Conservation (phyloP, 23 tunicate genomes). For the Phallusia fumigata region DNA sequence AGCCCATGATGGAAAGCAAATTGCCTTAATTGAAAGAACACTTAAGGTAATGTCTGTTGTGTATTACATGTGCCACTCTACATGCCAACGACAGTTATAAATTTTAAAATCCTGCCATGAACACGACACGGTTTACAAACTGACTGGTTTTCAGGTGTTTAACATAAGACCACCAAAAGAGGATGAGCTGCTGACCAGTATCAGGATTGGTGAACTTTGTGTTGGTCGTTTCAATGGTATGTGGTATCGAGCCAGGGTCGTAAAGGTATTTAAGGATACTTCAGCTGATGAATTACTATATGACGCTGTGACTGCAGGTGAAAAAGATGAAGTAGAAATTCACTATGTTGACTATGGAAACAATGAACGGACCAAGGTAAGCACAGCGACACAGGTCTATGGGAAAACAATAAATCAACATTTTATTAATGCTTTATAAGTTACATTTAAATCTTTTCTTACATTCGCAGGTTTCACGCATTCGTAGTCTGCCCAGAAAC, state of each 20-base stretch:
- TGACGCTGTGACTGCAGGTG: not conserved
- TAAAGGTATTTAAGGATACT: conserved; percentile 8
- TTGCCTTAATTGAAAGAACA: conserved; percentile 23
- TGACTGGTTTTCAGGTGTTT: not conserved
- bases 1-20: conserved; percentile 31
- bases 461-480: conserved; percentile 49
- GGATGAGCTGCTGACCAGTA: conserved; percentile 25
- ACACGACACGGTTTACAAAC: too few relatives aligned
- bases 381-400: not conserved
- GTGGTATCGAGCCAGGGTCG: conserved; percentile 65
- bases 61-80: not conserved
- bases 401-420: not conserved
- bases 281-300: not conserved
- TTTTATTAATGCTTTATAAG: too few relatives aligned
- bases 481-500: conserved; percentile 45
- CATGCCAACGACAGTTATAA: too few relatives aligned
- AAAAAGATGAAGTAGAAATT: conserved; percentile 55
- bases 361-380: conserved; percentile 36
- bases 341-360: conserved; percentile 65
- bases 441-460: too few relatives aligned
- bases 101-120: too few relatives aligned
- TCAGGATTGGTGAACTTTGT: conserved; percentile 55
- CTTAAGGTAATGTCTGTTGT: conserved; percentile 23
- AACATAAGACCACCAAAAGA: conserved; percentile 13
- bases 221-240: conserved; percentile 35